Conservation (phyloP, 2,888 invertebrate genomes). For the Acronicta leporina region DNA sequence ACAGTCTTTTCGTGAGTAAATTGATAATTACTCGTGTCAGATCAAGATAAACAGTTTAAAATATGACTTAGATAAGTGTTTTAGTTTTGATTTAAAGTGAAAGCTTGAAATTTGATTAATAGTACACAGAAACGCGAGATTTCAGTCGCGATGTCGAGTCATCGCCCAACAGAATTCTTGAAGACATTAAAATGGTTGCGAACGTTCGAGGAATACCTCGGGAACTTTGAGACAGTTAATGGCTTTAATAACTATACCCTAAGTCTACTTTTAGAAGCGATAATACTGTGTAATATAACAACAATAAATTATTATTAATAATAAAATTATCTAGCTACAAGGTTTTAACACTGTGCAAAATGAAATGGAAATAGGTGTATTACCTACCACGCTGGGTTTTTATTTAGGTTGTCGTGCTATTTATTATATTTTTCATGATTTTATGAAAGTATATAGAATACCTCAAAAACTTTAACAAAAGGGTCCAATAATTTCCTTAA, state of each 20-base stretch:
- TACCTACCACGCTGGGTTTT: too few relatives aligned
- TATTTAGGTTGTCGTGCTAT: too few relatives aligned
- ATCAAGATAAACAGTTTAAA: conserved; percentile 30
- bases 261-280: too few relatives aligned
- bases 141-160: conserved; percentile 66
- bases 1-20: conserved; percentile 9
- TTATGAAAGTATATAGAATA: too few relatives aligned
- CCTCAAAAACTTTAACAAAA: too few relatives aligned
- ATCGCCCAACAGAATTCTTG: conserved; percentile 65
- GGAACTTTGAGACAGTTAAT: conserved; percentile 2
- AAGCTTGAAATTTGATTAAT: conserved; percentile 65
- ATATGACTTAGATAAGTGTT: conserved; percentile 44
- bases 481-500: background rate
- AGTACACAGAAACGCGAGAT: conserved; percentile 64
- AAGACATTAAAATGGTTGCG: conserved; percentile 62
- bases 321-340: too few relatives aligned
- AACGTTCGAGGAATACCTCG: conserved; percentile 54
- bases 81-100: conserved; percentile 49
- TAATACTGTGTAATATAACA: too few relatives aligned
- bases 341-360: too few relatives aligned
- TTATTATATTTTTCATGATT: too few relatives aligned
- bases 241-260: too few relatives aligned
- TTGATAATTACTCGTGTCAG: conserved; percentile 21
- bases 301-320: too few relatives aligned
- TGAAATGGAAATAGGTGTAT: too few relatives aligned